These are phyloP conservation scores for Ophion obscuratus DNA, from an alignment of 2,888 invertebrate genomes.

Conservation along the genomic window DNA sequence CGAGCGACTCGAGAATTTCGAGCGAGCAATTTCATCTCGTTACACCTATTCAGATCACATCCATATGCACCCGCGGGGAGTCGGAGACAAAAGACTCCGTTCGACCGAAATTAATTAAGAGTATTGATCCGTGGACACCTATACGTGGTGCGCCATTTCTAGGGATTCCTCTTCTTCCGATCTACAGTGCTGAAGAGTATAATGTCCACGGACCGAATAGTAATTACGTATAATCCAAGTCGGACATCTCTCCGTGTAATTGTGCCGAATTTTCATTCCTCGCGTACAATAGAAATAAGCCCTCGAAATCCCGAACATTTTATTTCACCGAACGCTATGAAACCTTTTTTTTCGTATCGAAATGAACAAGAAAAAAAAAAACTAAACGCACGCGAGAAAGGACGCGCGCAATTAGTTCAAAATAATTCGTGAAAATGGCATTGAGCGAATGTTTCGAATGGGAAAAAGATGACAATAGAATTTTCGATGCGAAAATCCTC, in stretches of 20 bases:
- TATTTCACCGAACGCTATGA: no score
- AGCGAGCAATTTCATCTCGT: conserved; percentile 36
- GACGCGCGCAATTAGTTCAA: background rate
- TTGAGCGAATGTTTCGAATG: no score
- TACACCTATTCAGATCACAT: conserved; percentile 13
- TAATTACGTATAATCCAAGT: background rate
- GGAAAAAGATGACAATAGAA: no score
- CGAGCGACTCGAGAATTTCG: conserved; percentile 31
- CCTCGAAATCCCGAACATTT: background rate
- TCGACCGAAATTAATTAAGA: conserved; percentile 39
- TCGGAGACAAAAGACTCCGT: conserved; percentile 27
- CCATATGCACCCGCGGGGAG: conserved; percentile 5
- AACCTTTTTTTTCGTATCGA: background rate
- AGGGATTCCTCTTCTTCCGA: background rate
- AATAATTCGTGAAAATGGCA: background rate
- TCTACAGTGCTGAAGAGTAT: background rate
- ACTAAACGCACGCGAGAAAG: background rate
- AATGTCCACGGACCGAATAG: background rate
- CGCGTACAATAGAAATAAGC: background rate
- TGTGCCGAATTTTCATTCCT: background rate
- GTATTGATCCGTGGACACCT: conserved; percentile 33
- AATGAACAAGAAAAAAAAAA: background rate
- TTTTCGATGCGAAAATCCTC: no score
- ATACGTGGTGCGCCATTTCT: background rate
- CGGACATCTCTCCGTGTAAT: background rate